phyloP scores from a whole-genome alignment of 2,888 invertebrate species.

The Tenthredo scrophulariae region DNA sequence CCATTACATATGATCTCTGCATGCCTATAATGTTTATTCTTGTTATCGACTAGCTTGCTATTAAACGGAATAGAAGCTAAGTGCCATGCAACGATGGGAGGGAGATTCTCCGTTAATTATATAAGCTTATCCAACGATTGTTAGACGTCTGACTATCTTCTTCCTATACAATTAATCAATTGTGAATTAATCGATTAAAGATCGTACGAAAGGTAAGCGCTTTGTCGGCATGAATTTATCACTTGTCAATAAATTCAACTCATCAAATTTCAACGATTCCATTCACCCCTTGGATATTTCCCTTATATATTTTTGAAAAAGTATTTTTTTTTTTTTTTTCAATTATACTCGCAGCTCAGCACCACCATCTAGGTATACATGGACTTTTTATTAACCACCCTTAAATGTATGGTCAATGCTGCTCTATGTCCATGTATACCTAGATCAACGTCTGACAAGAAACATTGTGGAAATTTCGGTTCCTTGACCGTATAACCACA shows the following conservation, averaged over 20 bases:
- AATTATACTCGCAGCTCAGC: too few species aligned
- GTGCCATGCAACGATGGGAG: slow-evolving; percentile 16
- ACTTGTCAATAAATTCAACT: background rate
- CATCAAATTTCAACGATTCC: background rate
- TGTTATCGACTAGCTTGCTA: background rate
- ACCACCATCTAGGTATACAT: too few species aligned
- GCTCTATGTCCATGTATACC: too few species aligned
- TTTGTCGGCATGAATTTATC: background rate
- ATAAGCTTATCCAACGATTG: background rate
- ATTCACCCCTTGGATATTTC: background rate
- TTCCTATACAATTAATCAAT: slow-evolving; percentile 32
- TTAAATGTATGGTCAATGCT: too few species aligned
- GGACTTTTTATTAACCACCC: too few species aligned
- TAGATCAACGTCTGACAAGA: too few species aligned
- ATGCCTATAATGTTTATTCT: background rate
- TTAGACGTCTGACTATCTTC: background rate
- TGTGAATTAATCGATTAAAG: slow-evolving; percentile 16
- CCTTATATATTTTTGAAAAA: background rate
- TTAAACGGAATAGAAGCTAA: slow-evolving; percentile 35
- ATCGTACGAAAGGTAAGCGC: background rate
- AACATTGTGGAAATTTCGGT: too few species aligned
- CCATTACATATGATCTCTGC: background rate
- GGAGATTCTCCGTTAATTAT: slow-evolving; percentile 38
- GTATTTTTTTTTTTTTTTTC: background rate
- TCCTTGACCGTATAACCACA: too few species aligned